Conservation (phyloP, 2,888 invertebrate genomes). For the Chrysodeixis includens region DNA sequence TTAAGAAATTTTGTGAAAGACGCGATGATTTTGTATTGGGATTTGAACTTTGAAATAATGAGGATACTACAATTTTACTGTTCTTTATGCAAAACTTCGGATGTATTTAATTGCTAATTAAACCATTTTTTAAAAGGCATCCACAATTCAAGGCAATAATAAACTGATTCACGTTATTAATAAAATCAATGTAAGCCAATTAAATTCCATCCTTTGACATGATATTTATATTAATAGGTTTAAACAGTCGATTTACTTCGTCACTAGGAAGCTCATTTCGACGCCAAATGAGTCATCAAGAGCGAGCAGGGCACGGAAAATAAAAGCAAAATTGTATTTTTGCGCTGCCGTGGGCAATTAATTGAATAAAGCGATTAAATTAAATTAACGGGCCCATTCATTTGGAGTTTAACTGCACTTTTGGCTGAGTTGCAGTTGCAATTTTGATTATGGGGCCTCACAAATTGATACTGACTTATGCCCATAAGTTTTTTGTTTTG, state of each 20-base stretch:
- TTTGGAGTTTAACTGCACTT: conserved; percentile 60
- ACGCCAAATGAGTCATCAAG: conserved; percentile 53
- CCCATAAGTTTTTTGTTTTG: conserved; percentile 34
- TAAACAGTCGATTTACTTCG: conserved; percentile 30
- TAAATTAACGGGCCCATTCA: conserved; percentile 59
- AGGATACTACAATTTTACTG: background rate
- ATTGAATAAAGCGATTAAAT: conserved; percentile 62
- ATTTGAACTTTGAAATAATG: conserved; percentile 34
- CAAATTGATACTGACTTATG: conserved; percentile 56
- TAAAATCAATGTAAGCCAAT: background rate
- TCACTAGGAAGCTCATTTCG: conserved; percentile 32
- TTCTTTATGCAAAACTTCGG: background rate
- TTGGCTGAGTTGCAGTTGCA: conserved; percentile 51
- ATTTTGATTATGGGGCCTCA: conserved; percentile 46
- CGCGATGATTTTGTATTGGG: conserved; percentile 51
- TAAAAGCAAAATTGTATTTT: conserved; percentile 57
- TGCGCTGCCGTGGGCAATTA: conserved; percentile 49
- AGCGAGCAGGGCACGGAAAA: conserved; percentile 44
- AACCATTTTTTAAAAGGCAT: background rate
- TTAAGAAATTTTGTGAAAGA: conserved; percentile 54
- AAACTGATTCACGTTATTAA: background rate
- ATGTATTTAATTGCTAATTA: background rate
- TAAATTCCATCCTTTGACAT: conserved; percentile 26
- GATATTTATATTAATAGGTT: conserved; percentile 28
- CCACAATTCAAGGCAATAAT: background rate